phyloP scores from a whole-genome alignment of 2,888 invertebrate genomes.

The Nowickia ferox region DNA sequence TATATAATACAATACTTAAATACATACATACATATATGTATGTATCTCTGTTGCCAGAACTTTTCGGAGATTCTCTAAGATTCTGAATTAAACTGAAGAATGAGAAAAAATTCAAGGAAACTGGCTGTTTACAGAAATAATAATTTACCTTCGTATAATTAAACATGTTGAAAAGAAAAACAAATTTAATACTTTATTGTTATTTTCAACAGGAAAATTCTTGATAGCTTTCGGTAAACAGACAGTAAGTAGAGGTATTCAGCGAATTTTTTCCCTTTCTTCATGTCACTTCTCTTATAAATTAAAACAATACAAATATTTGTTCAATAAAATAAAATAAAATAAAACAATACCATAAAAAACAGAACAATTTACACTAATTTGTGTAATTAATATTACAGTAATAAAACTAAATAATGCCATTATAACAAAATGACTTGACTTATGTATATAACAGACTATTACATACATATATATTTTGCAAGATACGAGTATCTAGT shows the following conservation, averaged over 20 bases:
- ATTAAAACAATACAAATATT: slow-evolving; percentile 17
- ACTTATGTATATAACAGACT: neutral
- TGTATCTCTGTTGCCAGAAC: slow-evolving; percentile 2
- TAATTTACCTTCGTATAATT: neutral
- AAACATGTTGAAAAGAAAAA: too few species aligned
- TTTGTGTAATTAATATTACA: slow-evolving; percentile 26
- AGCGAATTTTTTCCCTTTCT: neutral
- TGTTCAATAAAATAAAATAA: slow-evolving; percentile 11
- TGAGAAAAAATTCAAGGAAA: slow-evolving; percentile 12
- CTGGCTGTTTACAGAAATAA: too few species aligned
- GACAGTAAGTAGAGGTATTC: neutral
- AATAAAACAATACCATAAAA: slow-evolving; percentile 18
- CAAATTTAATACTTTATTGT: too few species aligned
- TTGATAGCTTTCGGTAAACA: too few species aligned
- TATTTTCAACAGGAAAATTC: too few species aligned
- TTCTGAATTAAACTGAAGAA: neutral
- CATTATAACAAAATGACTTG: slow-evolving; percentile 13
- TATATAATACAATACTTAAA: slow-evolving; percentile 43
- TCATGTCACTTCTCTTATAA: slow-evolving; percentile 9
- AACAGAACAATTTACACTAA: slow-evolving; percentile 47
- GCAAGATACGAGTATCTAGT: slow-evolving; percentile 22
- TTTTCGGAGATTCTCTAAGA: slow-evolving; percentile 41
- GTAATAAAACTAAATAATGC: slow-evolving; percentile 53
- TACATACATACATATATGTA: slow-evolving; percentile 2
- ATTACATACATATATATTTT: slow-evolving; percentile 24